Evolutionary conservation across 2,797 vertebrate species (phyloP), one percentile per base, ranked within the genome.

Genomic region (Holocentrus rufus): DNA sequence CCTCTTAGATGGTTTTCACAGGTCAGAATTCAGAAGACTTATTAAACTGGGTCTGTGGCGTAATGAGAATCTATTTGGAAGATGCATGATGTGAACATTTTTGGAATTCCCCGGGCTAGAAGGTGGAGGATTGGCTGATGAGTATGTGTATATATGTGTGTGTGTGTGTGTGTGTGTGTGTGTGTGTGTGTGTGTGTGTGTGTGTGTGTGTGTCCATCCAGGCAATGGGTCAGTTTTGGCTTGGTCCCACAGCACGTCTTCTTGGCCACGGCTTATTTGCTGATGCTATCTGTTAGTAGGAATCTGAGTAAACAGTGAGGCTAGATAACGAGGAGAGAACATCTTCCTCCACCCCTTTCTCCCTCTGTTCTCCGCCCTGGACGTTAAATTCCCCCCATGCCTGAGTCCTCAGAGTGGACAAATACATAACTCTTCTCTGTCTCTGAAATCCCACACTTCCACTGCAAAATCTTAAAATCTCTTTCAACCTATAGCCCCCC

Each of bases 251-350:
- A 76, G 85, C 88, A 89, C 81, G 73, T 92, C 86, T 64, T 82
- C 90, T 82, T 84, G 74, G 63, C 55, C 55, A 3, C 71, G 75
- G 87, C 79, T 84, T 93, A 91, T 94, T 95, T 94, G 92, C 92
- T 91, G 93, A 94, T 93, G 77, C 76, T 91, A 94, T 94, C 94
- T 85, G 76, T 55, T 68, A 89, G 83, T 70, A 81, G 80, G 82
- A 89, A 91, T 93, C 93, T 93, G 90, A 84, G 83, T 93, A 94
- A 94, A 94, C 93, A 93, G 55, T 62, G 49, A 84, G 69, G 64
- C 57, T 42, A 83, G 91, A 94, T 93, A 92, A 92, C 82, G 76
- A 83, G 82, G 57, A 69, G 74, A 81, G 80, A 68, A 80, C 64
- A 81, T 90, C 83, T 88, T 85, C 79, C 55, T 72, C 74, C 77